Percentiles rank a stretch among this genome's conserved stretches.
phyloP scores from a whole-genome alignment of 2,888 invertebrate genomes.

The Sarcophaga carnaria region DNA sequence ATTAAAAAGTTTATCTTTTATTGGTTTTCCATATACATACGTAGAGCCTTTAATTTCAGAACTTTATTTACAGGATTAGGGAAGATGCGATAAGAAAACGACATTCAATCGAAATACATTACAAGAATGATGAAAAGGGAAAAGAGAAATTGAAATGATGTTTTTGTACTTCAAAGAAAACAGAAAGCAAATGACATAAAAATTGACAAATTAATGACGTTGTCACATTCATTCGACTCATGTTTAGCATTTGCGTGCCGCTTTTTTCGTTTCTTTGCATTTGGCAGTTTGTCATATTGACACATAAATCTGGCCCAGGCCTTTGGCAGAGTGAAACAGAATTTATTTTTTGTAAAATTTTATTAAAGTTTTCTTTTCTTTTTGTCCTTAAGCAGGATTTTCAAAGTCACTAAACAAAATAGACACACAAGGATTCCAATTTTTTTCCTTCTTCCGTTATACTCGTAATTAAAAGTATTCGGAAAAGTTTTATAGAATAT shows the following conservation, averaged over 20 bases:
- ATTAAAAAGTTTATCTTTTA: no score
- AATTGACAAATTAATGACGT: slow-evolving; percentile 47
- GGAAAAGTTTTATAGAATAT: slow-evolving; percentile 8
- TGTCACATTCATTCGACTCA: slow-evolving; percentile 16
- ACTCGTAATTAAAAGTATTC: slow-evolving; percentile 37
- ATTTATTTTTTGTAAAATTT: slow-evolving; percentile 31
- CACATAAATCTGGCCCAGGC: slow-evolving; percentile 15
- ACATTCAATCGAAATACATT: no score
- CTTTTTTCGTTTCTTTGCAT: neutral
- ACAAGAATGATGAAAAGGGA: no score
- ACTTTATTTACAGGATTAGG: neutral
- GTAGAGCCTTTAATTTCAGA: no score
- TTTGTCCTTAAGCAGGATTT: neutral
- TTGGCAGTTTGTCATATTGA: slow-evolving; percentile 32
- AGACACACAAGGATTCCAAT: neutral
- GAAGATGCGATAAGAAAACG: neutral
- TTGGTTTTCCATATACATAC: no score
- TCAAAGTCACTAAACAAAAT: neutral
- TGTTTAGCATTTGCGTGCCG: neutral
- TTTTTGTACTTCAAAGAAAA: neutral
- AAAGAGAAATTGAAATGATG: neutral
- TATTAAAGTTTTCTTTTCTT: neutral
- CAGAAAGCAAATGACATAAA: neutral
- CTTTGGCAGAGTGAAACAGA: slow-evolving; percentile 36
- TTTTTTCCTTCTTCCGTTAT: neutral